Percentiles rank a stretch among this genome's conserved stretches.
These are phyloP conservation scores for Rhopalosiphum padi DNA, from an alignment of 1,140 invertebrate genomes.

Conservation along the genomic window DNA sequence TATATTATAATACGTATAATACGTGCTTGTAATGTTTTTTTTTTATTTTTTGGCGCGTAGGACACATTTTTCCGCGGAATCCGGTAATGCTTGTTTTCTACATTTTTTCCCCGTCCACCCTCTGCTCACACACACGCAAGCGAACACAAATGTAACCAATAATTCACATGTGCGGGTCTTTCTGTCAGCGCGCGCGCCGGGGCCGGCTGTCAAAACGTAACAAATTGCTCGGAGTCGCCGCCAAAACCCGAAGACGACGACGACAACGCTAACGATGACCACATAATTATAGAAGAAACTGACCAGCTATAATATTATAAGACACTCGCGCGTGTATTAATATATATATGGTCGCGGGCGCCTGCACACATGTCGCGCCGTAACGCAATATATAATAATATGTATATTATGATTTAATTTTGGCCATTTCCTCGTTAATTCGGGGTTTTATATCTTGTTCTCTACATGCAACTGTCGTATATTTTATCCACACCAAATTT, in stretches of 20 bases:
- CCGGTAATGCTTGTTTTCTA: conserved; percentile 48
- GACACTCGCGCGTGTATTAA: background rate
- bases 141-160: conserved; percentile 34
- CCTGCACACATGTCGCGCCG: background rate
- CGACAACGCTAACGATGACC: conserved; percentile 23
- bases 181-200: conserved; percentile 37
- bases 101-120: background rate
- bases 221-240: conserved; percentile 29
- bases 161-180: conserved; percentile 13
- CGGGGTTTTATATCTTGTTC: background rate
- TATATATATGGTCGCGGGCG: background rate
- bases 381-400: background rate
- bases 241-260: conserved; percentile 12
- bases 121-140: background rate
- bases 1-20: background rate
- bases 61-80: conserved; percentile 30
- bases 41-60: background rate
- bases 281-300: conserved; percentile 33
- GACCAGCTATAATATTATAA: background rate
- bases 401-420: conserved; percentile 17
- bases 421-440: background rate
- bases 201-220: conserved; percentile 46
- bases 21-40: background rate
- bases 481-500: background rate
- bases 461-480: background rate